A percentile compares a stretch with the other conserved stretches of the same genome.
Evolutionary conservation across 1,140 invertebrate genomes (phyloP).

Genomic region (Onthophagus taurus): DNA sequence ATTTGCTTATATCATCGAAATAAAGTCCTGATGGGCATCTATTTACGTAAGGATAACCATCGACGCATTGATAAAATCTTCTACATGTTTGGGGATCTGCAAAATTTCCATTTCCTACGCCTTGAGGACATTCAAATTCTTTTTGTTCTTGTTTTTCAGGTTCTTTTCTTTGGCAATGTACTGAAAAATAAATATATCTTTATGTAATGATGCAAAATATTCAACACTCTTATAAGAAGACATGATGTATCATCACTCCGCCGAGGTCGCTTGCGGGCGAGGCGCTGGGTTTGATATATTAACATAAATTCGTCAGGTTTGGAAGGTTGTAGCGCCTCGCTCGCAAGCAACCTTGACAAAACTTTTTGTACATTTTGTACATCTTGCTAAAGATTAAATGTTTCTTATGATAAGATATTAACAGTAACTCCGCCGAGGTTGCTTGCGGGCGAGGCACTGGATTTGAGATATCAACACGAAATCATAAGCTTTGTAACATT

Average conservation of each 20-base stretch:
- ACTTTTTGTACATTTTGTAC: background rate
- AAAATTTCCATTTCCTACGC: conserved; percentile 77
- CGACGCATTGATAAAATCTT: conserved; percentile 85
- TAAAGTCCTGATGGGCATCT: conserved; percentile 81
- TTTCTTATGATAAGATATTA: no score
- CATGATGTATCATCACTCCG: background rate
- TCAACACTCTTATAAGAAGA: background rate
- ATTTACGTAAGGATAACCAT: conserved; percentile 76
- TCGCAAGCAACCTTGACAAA: conserved; percentile 1
- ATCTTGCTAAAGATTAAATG: no score
- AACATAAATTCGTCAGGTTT: background rate
- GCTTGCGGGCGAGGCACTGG: no score
- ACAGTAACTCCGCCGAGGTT: no score
- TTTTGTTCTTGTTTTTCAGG: conserved; percentile 47
- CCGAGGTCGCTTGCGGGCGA: no score
- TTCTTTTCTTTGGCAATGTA: conserved; percentile 14
- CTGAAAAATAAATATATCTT: conserved; percentile 8
- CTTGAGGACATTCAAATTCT: conserved; percentile 62
- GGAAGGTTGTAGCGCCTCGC: background rate
- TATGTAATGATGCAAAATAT: background rate
- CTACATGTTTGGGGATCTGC: conserved; percentile 82
- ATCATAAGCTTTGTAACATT: no score
- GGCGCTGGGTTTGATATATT: no score
- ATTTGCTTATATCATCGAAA: conserved; percentile 84
- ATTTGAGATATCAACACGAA: no score